Conservation (phyloP, 64 coral and sea anemone species). For the Montipora cactus region DNA sequence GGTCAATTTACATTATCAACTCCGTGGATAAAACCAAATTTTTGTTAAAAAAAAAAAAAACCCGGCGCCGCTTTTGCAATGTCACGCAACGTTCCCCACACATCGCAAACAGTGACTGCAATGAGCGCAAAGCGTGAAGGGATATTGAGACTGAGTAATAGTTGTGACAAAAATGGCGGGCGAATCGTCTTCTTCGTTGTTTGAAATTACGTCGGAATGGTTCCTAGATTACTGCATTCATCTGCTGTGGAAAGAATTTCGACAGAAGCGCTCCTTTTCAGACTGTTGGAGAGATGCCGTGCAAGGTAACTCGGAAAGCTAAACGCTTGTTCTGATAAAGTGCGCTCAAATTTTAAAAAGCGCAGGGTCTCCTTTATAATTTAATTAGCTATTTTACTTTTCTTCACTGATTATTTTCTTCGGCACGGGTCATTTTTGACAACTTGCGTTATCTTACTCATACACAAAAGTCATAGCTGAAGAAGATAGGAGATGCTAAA, state of each 20-base stretch:
- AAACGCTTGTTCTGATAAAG: background rate
- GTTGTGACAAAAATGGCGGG: conserved; percentile 23
- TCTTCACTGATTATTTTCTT: background rate
- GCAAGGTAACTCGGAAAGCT: background rate
- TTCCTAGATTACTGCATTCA: conserved; percentile 42
- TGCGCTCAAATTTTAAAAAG: no score
- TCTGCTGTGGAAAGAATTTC: conserved; percentile 46
- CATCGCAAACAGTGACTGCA: no score
- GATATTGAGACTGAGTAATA: background rate
- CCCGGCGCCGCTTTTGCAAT: no score
- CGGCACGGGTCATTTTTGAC: background rate
- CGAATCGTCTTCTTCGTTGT: background rate
- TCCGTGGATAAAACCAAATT: no score
- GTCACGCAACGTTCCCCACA: no score
- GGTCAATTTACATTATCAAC: no score
- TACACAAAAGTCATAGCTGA: no score
- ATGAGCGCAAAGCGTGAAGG: no score
- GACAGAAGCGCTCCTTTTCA: conserved; percentile 11
- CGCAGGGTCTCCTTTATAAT: background rate
- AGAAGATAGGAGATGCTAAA: no score
- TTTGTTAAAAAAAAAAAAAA: no score
- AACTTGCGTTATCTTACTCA: background rate
- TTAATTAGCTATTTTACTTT: background rate
- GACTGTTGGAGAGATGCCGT: conserved; percentile 20
- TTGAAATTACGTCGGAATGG: conserved; percentile 31